Evolutionary conservation across 2,888 invertebrate species (phyloP).

Genomic region (Dorcus parallelipipedus): DNA sequence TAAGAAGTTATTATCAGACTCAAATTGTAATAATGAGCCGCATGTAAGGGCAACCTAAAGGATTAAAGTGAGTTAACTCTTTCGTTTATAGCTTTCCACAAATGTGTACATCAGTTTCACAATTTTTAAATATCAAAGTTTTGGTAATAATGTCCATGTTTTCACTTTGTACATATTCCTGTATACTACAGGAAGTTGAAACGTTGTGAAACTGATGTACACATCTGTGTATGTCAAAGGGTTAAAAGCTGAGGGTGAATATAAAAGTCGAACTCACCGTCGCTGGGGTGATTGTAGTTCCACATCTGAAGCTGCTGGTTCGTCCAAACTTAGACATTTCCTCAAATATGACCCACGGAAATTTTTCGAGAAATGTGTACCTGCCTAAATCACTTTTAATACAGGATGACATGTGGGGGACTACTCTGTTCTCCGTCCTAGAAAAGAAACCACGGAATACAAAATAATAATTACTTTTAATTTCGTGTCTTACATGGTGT

Average conservation of each 20-base stretch:
- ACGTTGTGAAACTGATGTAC: too few species aligned
- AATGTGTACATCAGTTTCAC: too few species aligned
- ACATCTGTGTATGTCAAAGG: too few species aligned
- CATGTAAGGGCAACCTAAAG: slow-evolving; percentile 34
- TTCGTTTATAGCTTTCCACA: too few species aligned
- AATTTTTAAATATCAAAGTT: too few species aligned
- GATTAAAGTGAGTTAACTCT: neutral
- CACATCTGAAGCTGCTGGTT: slow-evolving; percentile 71
- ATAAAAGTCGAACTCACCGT: slow-evolving; percentile 56
- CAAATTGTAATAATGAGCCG: slow-evolving; percentile 31
- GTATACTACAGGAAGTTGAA: too few species aligned
- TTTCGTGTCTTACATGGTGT: slow-evolving; percentile 46
- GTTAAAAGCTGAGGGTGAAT: too few species aligned
- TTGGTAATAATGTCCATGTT: too few species aligned
- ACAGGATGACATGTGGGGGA: slow-evolving; percentile 61
- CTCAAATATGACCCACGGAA: slow-evolving; percentile 83
- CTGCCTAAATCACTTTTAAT: slow-evolving; percentile 48
- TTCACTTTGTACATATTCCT: too few species aligned
- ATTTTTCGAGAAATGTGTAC: slow-evolving; percentile 46
- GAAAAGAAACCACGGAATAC: slow-evolving; percentile 21
- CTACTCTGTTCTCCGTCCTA: slow-evolving; percentile 60
- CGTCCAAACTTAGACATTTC: slow-evolving; percentile 73
- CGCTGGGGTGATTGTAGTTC: slow-evolving; percentile 77
- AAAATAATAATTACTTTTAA: neutral
- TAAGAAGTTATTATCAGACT: slow-evolving; percentile 26